Evolutionary conservation across 2,888 invertebrate species (phyloP).

Genomic region (Cantharis rustica): DNA sequence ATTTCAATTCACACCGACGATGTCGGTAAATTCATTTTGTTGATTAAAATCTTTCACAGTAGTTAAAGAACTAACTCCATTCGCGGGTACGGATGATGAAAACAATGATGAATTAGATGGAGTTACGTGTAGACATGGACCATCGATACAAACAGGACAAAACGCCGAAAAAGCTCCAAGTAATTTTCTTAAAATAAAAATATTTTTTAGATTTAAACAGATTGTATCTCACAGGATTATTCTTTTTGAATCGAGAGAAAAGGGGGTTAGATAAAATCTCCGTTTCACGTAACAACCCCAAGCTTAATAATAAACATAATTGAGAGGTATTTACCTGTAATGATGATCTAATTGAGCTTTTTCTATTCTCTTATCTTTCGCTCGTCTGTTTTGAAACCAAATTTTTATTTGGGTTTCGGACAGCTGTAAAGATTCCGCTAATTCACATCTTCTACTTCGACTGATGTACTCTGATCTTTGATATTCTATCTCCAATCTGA

Average conservation of each 20-base stretch:
- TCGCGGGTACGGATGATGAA: slow-evolving; percentile 4
- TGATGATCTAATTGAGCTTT: slow-evolving; percentile 95
- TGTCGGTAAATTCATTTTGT: slow-evolving; percentile 10
- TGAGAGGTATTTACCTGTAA: slow-evolving; percentile 69
- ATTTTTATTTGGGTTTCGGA: slow-evolving; percentile 87
- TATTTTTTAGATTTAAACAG: background rate
- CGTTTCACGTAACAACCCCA: background rate
- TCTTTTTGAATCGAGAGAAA: background rate
- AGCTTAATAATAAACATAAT: background rate
- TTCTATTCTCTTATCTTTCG: slow-evolving; percentile 95
- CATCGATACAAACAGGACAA: slow-evolving; percentile 51
- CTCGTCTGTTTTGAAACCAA: slow-evolving; percentile 94
- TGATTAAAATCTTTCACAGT: slow-evolving; percentile 4
- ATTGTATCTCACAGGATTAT: background rate
- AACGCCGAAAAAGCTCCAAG: slow-evolving; percentile 49
- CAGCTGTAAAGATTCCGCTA: slow-evolving; percentile 70
- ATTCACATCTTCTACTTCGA: slow-evolving; percentile 78
- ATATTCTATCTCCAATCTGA: slow-evolving; percentile 88
- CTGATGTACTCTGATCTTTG: slow-evolving; percentile 92
- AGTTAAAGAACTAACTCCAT: slow-evolving; percentile 1
- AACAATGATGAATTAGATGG: slow-evolving; percentile 21
- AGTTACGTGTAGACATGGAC: slow-evolving; percentile 45
- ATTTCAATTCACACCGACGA: slow-evolving; percentile 6
- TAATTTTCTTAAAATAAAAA: slow-evolving; percentile 48
- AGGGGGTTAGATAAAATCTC: background rate